Evolutionary conservation across 1,140 invertebrate genomes (phyloP), one percentile per base, ranked within the genome.

Genomic region (Trachymyrmex septentrionalis): DNA sequence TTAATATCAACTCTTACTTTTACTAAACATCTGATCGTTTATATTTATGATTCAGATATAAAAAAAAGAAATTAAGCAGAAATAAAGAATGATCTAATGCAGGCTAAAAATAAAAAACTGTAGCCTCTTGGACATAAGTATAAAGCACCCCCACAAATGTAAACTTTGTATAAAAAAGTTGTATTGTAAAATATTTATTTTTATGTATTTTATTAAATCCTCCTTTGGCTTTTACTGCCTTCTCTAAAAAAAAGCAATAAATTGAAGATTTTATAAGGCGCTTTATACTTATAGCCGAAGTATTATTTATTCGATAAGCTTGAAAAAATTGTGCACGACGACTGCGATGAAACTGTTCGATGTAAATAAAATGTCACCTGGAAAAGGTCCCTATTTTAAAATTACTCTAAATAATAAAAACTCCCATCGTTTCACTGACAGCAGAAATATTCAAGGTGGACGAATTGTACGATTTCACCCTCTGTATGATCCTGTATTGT

Each of bases 361-460:
- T 21, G 7, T 64, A 30, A 50, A 67, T 27, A 27, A 67, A 67
- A 38, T 38, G 61, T 67, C 2, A 44, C 10, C 10, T 14, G 24
- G 38, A 57, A 44, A n/a, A 69, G 1, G n/a, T 53, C 59, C 24
- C 75, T 61, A 16, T 87, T 76, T 88, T 71, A 50, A 50, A 50
- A 50, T 77, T 63, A 77, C 2, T 75, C 30, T 12, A 16, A n/a
- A 73, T 55, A 55, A 44, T 3, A 24, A 69, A 55, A 80, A 55
- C 34, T 55, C 57, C 64, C 4, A 3, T 57, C n/a, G 27, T 57
- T 50, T 9, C 38, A 61, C 19, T 30, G 27, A 16, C 24, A 80
- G 21, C n/a, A 53, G 9, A 53, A 67, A 53, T 55, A 53, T 21
- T n/a, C 12, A 69, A 80, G 48, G 27, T 67, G 30, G 14, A 21